These are phyloP conservation scores for Cardinalis cardinalis DNA, from an alignment of 2,113 vertebrate species.

Conservation along the genomic window DNA sequence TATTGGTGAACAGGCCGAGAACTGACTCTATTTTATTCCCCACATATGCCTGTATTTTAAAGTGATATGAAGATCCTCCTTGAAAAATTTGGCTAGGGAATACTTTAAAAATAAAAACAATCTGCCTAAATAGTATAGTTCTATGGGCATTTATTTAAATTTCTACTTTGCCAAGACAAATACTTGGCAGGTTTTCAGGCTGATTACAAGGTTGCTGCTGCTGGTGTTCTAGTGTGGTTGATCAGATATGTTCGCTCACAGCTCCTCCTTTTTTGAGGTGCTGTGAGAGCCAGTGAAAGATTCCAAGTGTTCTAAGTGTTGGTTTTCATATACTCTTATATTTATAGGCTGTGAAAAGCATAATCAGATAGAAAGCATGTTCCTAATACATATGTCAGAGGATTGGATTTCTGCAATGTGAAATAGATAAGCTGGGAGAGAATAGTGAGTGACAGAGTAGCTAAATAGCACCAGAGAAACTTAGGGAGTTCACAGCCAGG, in stretches of 20 bases:
- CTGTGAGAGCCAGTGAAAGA: not conserved
- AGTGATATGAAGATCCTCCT: not conserved
- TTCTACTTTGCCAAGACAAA: not conserved
- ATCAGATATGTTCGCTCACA: not conserved
- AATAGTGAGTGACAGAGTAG: slow-evolving; percentile 12
- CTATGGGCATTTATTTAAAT: not conserved
- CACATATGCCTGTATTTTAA: not conserved
- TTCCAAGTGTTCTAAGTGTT: slow-evolving; percentile 11
- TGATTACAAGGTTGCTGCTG: not conserved
- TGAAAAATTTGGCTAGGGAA: not conserved
- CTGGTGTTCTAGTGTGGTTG: not conserved
- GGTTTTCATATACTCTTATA: slow-evolving; percentile 42
- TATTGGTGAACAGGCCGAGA: not conserved
- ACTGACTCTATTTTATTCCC: not conserved
- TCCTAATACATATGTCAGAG: slow-evolving; percentile 10
- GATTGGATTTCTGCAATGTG: slow-evolving; percentile 47
- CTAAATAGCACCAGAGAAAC: not conserved
- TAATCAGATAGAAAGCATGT: slow-evolving; percentile 26
- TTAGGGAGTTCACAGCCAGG: not conserved
- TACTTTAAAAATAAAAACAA: not conserved
- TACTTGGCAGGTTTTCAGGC: not conserved
- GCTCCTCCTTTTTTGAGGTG: not conserved
- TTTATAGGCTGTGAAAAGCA: slow-evolving; percentile 56
- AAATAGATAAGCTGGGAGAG: slow-evolving; percentile 23
- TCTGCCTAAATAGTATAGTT: not conserved